Percentiles rank a stretch among this genome's conserved stretches.
These are phyloP conservation scores for Philereme transversata DNA, from an alignment of 2,888 invertebrate species.

Conservation along the genomic window DNA sequence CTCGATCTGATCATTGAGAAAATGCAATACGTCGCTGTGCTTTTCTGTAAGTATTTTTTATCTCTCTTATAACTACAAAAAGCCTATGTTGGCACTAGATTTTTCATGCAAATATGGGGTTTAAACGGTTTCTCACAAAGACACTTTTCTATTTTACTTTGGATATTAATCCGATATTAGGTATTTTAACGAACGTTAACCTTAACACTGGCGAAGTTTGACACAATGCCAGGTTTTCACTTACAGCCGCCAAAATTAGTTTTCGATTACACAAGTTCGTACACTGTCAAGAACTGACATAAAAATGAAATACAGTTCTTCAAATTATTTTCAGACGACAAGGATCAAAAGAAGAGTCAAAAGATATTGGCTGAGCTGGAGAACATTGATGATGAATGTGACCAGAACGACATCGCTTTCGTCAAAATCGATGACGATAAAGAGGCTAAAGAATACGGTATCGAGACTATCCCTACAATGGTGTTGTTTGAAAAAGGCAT, in stretches of 20 bases:
- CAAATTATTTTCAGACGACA: conserved; percentile 89
- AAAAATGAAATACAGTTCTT: conserved; percentile 81
- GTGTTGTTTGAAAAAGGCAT: conserved; percentile 90
- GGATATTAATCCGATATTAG: conserved; percentile 4
- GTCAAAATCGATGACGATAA: conserved; percentile 95
- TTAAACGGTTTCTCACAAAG: background rate
- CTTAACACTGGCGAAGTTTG: conserved; percentile 36
- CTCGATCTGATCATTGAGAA: conserved; percentile 94
- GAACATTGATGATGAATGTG: conserved; percentile 97
- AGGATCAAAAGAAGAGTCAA: conserved; percentile 95
- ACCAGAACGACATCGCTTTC: conserved; percentile 95
- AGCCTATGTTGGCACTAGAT: background rate
- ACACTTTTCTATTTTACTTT: conserved; percentile 4
- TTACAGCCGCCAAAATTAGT: conserved; percentile 22
- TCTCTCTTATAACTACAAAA: background rate
- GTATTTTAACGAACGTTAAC: conserved; percentile 13
- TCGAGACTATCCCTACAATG: conserved; percentile 92
- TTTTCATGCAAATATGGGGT: background rate
- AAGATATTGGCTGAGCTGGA: conserved; percentile 93
- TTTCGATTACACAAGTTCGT: conserved; percentile 45
- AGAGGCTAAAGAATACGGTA: conserved; percentile 95
- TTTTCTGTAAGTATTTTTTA: conserved; percentile 89
- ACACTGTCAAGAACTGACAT: conserved; percentile 73
- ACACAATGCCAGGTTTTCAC: conserved; percentile 59
- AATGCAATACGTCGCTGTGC: conserved; percentile 94